phyloP scores from a whole-genome alignment of 1,140 invertebrate genomes.

The Eumaeus atala region DNA sequence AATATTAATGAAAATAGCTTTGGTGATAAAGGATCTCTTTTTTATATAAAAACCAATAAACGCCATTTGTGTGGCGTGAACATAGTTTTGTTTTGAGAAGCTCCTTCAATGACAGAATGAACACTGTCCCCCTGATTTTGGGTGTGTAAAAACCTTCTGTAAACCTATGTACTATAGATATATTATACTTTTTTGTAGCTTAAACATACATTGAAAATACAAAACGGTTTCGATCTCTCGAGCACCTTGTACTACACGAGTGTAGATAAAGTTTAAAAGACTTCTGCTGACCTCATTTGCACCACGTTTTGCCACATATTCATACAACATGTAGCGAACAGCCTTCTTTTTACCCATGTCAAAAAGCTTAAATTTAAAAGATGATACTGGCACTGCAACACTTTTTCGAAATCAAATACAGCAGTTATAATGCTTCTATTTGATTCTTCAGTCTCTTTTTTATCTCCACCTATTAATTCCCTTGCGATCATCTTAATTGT shows the following conservation, averaged over 20 bases:
- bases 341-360: neutral
- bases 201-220: neutral
- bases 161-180: neutral
- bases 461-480: conserved; percentile 20
- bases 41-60: too few relatives aligned
- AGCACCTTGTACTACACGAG: neutral
- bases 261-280: neutral
- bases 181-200: too few relatives aligned
- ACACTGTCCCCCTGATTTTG: neutral
- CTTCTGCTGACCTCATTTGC: neutral
- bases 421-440: conserved; percentile 10
- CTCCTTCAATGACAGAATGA: neutral
- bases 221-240: too few relatives aligned
- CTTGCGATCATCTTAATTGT: conserved; percentile 13
- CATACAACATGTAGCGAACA: too few relatives aligned
- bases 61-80: neutral
- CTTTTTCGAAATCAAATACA: too few relatives aligned
- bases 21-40: too few relatives aligned
- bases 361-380: neutral
- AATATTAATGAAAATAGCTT: too few relatives aligned
- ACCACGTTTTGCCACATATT: neutral
- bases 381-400: too few relatives aligned
- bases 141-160: neutral
- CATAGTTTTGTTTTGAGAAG: neutral
- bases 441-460: conserved; percentile 19